These are phyloP conservation scores for Leucophora obtusa DNA, from an alignment of 2,888 invertebrate genomes.

Conservation along the genomic window DNA sequence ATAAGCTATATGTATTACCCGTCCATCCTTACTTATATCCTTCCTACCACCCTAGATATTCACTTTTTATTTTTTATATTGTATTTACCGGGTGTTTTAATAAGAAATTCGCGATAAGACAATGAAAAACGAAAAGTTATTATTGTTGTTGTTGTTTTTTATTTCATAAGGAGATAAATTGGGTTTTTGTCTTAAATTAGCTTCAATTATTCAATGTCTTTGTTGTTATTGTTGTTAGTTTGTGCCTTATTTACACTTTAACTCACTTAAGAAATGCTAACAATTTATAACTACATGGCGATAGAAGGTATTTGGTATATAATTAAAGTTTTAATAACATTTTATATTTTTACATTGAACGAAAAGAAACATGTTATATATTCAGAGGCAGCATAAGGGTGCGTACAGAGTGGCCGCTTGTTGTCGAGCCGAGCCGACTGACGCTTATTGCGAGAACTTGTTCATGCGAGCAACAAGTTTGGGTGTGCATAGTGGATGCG, in stretches of 20 bases:
- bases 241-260: constrained; percentile 42
- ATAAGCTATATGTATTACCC: constrained; percentile 25
- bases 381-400: no score
- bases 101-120: constrained; percentile 51
- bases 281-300: constrained; percentile 53
- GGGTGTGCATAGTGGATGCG: no score
- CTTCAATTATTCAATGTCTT: constrained; percentile 63
- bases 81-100: constrained; percentile 47
- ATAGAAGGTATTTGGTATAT: constrained; percentile 16
- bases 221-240: constrained; percentile 23
- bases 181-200: constrained; percentile 59
- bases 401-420: no score
- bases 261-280: constrained; percentile 45
- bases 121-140: constrained; percentile 28
- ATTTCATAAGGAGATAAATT: constrained; percentile 51
- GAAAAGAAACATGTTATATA: neutral
- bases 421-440: no score
- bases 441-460: no score
- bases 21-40: constrained; percentile 1
- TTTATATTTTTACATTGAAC: neutral
- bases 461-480: no score
- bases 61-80: constrained; percentile 21
- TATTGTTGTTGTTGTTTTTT: constrained; percentile 32
- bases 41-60: constrained; percentile 12
- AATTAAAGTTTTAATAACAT: constrained; percentile 38